These are phyloP conservation scores for Misgurnus mizolepis DNA, from an alignment of 2,113 vertebrate species.

Conservation along the genomic window DNA sequence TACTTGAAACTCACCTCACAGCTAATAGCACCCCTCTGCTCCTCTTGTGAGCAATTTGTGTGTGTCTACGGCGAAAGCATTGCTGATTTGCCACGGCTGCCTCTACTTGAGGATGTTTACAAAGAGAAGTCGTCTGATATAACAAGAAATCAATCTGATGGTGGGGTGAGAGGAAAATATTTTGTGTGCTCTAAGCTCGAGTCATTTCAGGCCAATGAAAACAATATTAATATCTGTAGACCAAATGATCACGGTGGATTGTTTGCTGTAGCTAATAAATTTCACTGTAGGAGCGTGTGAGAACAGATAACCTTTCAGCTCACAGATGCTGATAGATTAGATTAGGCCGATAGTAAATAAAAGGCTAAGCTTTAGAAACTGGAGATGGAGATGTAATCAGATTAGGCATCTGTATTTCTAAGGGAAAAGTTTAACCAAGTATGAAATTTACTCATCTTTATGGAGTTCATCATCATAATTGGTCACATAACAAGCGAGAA, in stretches of 20 bases:
- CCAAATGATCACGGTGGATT: conserved; percentile 13
- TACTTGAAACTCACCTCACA: conserved; percentile 39
- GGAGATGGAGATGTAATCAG: not conserved
- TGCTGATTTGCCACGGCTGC: conserved; percentile 40
- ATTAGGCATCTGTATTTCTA: not conserved
- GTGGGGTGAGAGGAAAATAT: conserved; percentile 11
- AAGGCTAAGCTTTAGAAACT: conserved; percentile 8
- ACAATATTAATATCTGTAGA: conserved; percentile 32
- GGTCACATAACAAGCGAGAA: too few relatives aligned
- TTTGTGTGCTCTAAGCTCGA: conserved; percentile 18
- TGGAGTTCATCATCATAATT: too few relatives aligned
- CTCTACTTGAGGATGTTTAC: conserved; percentile 37
- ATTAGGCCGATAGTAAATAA: conserved; percentile 9
- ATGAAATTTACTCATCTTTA: not conserved
- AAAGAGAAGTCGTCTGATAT: conserved; percentile 30
- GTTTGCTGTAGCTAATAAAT: conserved; percentile 33
- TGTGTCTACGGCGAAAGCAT: conserved; percentile 28
- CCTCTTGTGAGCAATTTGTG: conserved; percentile 24
- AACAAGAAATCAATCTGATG: conserved; percentile 37
- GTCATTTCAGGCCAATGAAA: conserved; percentile 30
- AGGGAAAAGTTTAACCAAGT: not conserved
- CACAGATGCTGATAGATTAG: conserved; percentile 12
- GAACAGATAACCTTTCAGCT: conserved; percentile 25
- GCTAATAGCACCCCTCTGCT: conserved; percentile 38
- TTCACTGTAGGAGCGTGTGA: not conserved